These are phyloP conservation scores for Drosophila yakuba DNA, from an alignment of 1,140 invertebrate genomes.

Conservation along the genomic window DNA sequence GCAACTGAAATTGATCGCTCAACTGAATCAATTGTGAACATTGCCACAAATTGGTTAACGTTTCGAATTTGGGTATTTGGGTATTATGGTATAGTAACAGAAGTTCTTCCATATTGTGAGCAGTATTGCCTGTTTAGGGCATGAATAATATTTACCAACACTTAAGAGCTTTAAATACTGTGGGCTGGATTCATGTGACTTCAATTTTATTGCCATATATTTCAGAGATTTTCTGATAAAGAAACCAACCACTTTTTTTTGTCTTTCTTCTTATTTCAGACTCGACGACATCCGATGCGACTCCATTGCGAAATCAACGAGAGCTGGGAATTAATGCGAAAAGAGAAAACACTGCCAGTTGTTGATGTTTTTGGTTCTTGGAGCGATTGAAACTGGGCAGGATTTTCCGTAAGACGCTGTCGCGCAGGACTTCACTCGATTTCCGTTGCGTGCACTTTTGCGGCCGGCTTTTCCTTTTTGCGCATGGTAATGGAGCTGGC, in stretches of 20 bases:
- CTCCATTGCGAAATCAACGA: neutral
- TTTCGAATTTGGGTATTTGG: neutral
- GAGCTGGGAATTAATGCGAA: neutral
- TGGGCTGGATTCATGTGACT: no score
- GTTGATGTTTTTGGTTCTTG: neutral
- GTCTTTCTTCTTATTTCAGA: neutral
- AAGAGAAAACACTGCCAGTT: neutral
- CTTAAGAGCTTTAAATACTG: no score
- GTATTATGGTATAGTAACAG: neutral
- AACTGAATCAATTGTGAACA: conserved; percentile 2
- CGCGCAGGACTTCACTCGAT: conserved; percentile 33
- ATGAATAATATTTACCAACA: no score
- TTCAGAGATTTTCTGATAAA: neutral
- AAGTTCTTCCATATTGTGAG: neutral
- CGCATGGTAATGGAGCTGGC: conserved; percentile 63
- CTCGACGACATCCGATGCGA: neutral
- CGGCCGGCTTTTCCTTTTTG: conserved; percentile 24
- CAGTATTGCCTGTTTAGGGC: no score
- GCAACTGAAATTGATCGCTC: conserved; percentile 3
- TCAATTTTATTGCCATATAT: no score
- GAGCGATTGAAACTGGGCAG: neutral
- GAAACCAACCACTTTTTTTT: neutral
- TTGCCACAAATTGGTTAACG: conserved; percentile 11
- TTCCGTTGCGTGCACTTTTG: conserved; percentile 45
- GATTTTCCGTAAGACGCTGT: conserved; percentile 16